A percentile compares a stretch with the other conserved stretches of the same genome.
Conservation (phyloP, 2,888 invertebrate genomes). For the Nephrotoma flavescens region DNA sequence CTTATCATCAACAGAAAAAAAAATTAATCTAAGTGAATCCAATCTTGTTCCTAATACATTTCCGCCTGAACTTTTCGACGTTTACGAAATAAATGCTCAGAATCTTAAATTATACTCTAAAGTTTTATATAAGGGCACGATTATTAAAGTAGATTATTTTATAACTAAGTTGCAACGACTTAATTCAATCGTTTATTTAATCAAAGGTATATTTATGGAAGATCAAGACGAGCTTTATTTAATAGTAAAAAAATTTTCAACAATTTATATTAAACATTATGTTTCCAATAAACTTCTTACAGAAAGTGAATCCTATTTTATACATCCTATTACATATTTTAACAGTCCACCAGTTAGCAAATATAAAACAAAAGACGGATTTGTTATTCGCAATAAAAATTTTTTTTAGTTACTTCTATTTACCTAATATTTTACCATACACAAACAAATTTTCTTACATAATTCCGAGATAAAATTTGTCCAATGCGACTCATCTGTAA, state of each 20-base stretch:
- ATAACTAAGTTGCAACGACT: neutral
- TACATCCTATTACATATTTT: neutral
- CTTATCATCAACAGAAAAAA: too few species aligned
- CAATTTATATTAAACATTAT: neutral
- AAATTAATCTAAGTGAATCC: neutral
- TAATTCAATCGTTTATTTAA: neutral
- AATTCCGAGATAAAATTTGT: neutral
- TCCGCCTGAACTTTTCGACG: neutral
- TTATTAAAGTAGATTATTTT: neutral
- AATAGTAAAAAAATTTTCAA: neutral
- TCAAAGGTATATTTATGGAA: neutral
- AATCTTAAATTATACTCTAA: neutral
- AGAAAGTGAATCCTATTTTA: neutral
- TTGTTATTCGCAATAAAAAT: neutral
- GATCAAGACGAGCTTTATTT: neutral
- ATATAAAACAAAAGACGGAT: neutral
- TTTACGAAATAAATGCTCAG: neutral
- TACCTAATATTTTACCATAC: too few species aligned
- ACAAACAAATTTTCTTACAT: neutral
- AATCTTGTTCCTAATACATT: neutral
- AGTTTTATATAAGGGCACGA: neutral
- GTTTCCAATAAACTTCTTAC: neutral
- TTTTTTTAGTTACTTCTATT: too few species aligned
- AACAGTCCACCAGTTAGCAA: neutral
- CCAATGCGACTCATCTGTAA: neutral